A percentile compares a stretch with the other conserved stretches of the same genome.
Evolutionary conservation across 2,888 invertebrate species (phyloP).

Genomic region (Dryobotodes eremita): DNA sequence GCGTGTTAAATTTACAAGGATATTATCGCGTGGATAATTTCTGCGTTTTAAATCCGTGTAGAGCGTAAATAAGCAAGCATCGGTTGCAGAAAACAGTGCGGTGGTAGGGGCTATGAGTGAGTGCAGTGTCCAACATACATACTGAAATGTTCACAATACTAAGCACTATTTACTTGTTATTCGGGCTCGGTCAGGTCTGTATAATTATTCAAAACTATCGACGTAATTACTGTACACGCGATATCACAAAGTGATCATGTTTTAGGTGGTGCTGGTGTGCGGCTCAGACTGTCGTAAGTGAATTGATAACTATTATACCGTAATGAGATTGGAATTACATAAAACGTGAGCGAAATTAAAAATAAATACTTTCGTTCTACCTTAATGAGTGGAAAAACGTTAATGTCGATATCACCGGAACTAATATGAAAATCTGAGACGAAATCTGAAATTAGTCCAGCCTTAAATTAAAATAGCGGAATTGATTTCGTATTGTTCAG

Average conservation of each 20-base stretch:
- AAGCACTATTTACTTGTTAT: constrained; percentile 64
- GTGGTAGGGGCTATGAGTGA: constrained; percentile 70
- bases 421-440: constrained; percentile 52
- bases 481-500: constrained; percentile 5
- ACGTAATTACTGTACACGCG: constrained; percentile 44
- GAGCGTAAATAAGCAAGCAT: constrained; percentile 77
- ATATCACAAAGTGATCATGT: constrained; percentile 67
- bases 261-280: constrained; percentile 75
- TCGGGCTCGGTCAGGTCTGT: constrained; percentile 77
- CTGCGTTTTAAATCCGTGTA: constrained; percentile 75
- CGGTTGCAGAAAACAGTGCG: constrained; percentile 74
- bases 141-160: constrained; percentile 68
- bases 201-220: constrained; percentile 45
- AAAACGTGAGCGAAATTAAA: constrained; percentile 23
- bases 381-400: constrained; percentile 37
- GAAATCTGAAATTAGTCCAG: constrained; percentile 49
- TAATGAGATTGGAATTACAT: constrained; percentile 11
- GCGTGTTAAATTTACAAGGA: constrained; percentile 79
- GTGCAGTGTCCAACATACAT: constrained; percentile 69
- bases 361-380: constrained; percentile 20
- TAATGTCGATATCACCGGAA: constrained; percentile 47
- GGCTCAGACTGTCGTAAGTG: constrained; percentile 78
- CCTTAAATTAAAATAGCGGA: constrained; percentile 24
- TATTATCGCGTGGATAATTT: constrained; percentile 86
- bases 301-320: constrained; percentile 49